phyloP scores from a whole-genome alignment of 2,888 invertebrate species.

The Amaurobius ferox region DNA sequence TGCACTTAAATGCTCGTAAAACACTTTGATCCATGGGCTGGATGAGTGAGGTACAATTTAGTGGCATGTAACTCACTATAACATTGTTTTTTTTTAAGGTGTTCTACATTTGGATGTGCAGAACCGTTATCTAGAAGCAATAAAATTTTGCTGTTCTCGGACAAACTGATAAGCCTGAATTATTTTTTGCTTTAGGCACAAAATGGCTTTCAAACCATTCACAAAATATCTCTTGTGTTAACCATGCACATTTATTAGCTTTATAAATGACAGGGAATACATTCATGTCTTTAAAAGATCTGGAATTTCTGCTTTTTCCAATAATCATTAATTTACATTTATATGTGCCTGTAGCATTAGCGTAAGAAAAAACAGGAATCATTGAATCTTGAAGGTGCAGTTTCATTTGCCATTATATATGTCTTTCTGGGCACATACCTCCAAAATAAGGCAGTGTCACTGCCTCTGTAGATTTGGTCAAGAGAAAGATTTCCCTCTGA shows the following conservation, averaged over 20 bases:
- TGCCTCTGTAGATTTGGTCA: not conserved
- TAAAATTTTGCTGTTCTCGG: too few species aligned
- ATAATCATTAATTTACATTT: not conserved
- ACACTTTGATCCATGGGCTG: not conserved
- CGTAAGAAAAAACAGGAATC: not conserved
- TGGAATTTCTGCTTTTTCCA: not conserved
- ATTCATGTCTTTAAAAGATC: not conserved
- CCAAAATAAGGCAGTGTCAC: not conserved
- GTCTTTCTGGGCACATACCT: not conserved
- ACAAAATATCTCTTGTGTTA: not conserved
- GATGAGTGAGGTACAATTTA: not conserved
- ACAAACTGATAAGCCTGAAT: too few species aligned
- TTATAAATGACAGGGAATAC: not conserved
- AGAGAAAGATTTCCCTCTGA: not conserved
- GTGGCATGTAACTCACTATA: too few species aligned
- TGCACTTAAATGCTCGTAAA: not conserved
- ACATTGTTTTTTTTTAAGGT: not conserved
- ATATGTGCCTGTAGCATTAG: not conserved
- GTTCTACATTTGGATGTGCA: not conserved
- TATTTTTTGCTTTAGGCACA: too few species aligned
- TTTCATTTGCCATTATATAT: not conserved
- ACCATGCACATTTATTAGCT: too few species aligned
- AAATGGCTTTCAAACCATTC: not conserved
- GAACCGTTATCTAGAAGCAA: not conserved
- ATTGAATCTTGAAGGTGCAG: not conserved